Evolutionary conservation across 1,140 invertebrate genomes (phyloP).

Genomic region (Ceratosolen solmsi): DNA sequence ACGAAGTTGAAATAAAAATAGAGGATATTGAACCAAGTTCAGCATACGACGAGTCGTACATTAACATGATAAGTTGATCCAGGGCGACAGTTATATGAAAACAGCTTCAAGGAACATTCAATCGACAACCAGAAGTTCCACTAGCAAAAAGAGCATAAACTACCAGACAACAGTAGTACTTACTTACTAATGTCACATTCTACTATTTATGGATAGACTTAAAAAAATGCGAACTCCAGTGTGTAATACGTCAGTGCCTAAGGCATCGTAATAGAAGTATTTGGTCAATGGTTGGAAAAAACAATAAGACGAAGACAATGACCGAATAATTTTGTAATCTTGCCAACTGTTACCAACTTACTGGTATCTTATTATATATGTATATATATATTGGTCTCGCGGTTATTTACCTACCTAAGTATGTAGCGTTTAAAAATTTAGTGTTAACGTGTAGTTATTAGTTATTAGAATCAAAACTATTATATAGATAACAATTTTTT

Average conservation of each 20-base stretch:
- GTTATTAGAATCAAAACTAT: too few relatives aligned
- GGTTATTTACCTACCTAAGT: too few relatives aligned
- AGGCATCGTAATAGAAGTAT: not conserved
- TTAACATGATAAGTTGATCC: not conserved
- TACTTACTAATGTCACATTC: not conserved
- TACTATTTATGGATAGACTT: not conserved
- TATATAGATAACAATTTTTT: too few relatives aligned
- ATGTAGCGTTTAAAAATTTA: too few relatives aligned
- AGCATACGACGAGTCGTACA: not conserved
- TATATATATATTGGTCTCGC: too few relatives aligned
- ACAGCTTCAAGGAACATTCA: not conserved
- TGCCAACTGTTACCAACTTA: too few relatives aligned
- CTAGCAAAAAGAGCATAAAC: not conserved
- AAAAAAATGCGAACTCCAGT: not conserved
- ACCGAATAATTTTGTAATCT: too few relatives aligned
- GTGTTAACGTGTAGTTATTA: too few relatives aligned
- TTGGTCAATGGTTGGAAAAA: too few relatives aligned
- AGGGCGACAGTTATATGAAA: not conserved
- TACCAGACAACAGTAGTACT: not conserved
- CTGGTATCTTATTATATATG: too few relatives aligned
- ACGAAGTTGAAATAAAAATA: not conserved
- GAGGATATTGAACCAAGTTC: not conserved
- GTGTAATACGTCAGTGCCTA: not conserved
- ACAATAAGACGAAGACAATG: too few relatives aligned
- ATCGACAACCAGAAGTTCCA: not conserved